phyloP scores from a whole-genome alignment of 2,888 invertebrate genomes.

The Pteria penguin region DNA sequence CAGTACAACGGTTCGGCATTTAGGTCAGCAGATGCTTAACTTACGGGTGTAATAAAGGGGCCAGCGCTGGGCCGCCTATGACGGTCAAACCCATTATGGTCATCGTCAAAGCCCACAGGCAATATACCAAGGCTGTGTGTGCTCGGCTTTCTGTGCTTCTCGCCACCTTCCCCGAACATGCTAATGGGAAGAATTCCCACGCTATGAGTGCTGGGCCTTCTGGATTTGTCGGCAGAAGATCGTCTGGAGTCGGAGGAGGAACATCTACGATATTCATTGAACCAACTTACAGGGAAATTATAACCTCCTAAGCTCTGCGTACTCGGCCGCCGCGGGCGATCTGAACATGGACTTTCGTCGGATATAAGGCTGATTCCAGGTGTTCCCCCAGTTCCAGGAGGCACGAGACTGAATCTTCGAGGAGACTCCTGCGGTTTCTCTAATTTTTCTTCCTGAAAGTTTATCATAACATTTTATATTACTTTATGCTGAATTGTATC shows the following conservation, averaged over 20 bases:
- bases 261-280: constrained; percentile 42
- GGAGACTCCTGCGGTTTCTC: constrained; percentile 53
- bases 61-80: constrained; percentile 69
- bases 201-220: constrained; percentile 70
- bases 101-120: constrained; percentile 65
- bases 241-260: constrained; percentile 54
- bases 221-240: constrained; percentile 55
- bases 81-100: constrained; percentile 55
- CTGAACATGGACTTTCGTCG: constrained; percentile 65
- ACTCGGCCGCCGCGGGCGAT: constrained; percentile 72
- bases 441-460: constrained; percentile 61
- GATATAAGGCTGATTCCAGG: constrained; percentile 71
- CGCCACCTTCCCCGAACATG: constrained; percentile 71
- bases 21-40: constrained; percentile 42
- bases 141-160: constrained; percentile 72
- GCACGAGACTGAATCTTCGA: constrained; percentile 70
- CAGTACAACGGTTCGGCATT: too few species aligned
- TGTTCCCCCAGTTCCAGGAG: constrained; percentile 59
- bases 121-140: constrained; percentile 74
- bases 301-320: constrained; percentile 78
- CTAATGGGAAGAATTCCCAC: constrained; percentile 72
- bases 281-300: constrained; percentile 73
- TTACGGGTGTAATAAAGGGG: constrained; percentile 73
- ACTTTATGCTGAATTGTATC: too few species aligned
- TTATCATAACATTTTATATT: too few species aligned